A percentile compares a stretch with the other conserved stretches of the same genome.
These are phyloP conservation scores for Atta texana DNA, from an alignment of 1,140 invertebrate genomes.

Conservation along the genomic window DNA sequence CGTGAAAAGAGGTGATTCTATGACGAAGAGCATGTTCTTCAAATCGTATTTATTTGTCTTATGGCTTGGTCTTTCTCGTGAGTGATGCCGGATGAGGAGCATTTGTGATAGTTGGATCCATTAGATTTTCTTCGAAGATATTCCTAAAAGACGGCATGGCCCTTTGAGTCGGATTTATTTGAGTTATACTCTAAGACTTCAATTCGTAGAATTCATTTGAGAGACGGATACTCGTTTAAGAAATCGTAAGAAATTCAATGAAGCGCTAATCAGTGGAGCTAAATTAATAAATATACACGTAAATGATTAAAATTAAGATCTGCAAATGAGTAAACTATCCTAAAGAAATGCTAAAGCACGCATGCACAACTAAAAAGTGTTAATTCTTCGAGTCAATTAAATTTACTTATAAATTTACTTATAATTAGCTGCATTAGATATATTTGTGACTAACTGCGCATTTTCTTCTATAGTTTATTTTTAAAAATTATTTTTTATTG, in stretches of 20 bases:
- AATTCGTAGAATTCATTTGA: constrained; percentile 39
- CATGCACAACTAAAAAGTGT: not conserved
- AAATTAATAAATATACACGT: constrained; percentile 30
- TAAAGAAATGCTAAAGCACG: not conserved
- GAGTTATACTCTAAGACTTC: not conserved
- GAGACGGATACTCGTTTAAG: constrained; percentile 24
- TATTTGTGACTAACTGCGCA: not conserved
- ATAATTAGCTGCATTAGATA: not conserved
- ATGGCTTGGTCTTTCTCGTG: not conserved
- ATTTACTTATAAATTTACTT: constrained; percentile 16
- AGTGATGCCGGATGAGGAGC: constrained; percentile 15
- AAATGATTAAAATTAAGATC: constrained; percentile 4
- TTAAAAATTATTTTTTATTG: not conserved
- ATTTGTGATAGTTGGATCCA: constrained; percentile 15
- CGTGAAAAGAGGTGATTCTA: not conserved
- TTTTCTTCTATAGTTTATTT: not conserved
- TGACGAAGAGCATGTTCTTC: not conserved
- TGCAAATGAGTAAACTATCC: not conserved
- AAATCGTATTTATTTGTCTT: constrained; percentile 50
- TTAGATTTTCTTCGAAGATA: constrained; percentile 23
- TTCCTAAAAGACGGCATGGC: constrained; percentile 30
- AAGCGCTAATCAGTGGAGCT: not conserved
- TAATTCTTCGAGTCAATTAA: constrained; percentile 3
- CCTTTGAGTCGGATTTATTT: constrained; percentile 55
- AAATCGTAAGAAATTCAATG: not conserved